Evolutionary conservation across 2,113 vertebrate genomes (phyloP).

Genomic region (Sminthopsis crassicaudata): DNA sequence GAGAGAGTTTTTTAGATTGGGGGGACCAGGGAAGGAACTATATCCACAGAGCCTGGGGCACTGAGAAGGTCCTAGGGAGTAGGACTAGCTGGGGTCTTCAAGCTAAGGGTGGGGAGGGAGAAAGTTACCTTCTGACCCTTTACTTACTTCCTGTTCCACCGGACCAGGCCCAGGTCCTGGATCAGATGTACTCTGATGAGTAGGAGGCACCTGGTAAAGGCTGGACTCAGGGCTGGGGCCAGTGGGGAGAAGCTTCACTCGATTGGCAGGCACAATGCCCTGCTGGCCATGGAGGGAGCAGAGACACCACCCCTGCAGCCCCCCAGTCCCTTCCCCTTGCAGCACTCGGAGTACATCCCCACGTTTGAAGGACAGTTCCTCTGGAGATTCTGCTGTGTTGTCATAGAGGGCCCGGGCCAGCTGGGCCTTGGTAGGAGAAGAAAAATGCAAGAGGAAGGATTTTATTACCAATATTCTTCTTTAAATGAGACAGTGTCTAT

Average conservation of each 20-base stretch:
- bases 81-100: too few relatives aligned
- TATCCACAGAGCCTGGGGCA: neutral
- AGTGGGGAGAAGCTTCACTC: constrained; percentile 89
- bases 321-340: constrained; percentile 86
- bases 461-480: neutral
- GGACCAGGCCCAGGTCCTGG: constrained; percentile 48
- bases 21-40: neutral
- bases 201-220: constrained; percentile 82
- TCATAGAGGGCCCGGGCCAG: constrained; percentile 94
- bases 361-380: constrained; percentile 94
- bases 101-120: neutral
- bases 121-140: neutral
- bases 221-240: constrained; percentile 82
- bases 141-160: constrained; percentile 76
- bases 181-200: constrained; percentile 71
- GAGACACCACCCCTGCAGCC: constrained; percentile 92
- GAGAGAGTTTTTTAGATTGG: neutral
- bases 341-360: constrained; percentile 95
- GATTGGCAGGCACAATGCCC: constrained; percentile 93
- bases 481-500: neutral
- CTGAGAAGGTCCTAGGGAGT: neutral
- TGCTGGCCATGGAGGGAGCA: constrained; percentile 93
- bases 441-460: neutral
- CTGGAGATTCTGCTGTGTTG: constrained; percentile 92
- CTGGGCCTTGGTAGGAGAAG: constrained; percentile 84